Conservation (phyloP, 2,797 vertebrate genomes). For the Avahi laniger region DNA sequence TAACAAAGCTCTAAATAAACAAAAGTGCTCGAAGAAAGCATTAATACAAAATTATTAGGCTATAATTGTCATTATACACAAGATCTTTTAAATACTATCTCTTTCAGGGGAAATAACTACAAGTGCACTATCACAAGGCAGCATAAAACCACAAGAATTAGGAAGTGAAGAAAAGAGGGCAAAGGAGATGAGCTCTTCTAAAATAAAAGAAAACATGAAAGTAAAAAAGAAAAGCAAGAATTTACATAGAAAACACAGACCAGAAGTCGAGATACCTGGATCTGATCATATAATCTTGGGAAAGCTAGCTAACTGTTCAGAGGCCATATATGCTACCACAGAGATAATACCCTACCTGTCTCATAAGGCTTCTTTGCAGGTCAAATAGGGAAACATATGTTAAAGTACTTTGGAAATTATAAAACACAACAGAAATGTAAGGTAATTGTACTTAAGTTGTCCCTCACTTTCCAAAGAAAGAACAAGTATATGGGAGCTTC, state of each 20-base stretch:
- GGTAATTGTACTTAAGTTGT: neutral
- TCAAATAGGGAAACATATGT: neutral
- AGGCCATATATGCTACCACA: neutral
- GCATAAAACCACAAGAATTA: constrained; percentile 34
- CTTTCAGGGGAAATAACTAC: constrained; percentile 18
- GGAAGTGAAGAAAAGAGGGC: constrained; percentile 34
- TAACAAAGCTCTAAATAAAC: constrained; percentile 64
- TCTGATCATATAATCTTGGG: neutral
- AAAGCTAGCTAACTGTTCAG: neutral
- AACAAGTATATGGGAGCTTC: neutral
- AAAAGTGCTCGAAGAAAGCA: constrained; percentile 49
- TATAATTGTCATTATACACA: neutral
- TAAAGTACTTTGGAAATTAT: neutral
- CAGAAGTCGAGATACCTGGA: neutral
- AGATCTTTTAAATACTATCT: neutral
- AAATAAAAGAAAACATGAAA: constrained; percentile 13
- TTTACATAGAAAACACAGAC: neutral
- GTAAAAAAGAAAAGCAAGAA: constrained; percentile 28
- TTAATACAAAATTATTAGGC: constrained; percentile 62
- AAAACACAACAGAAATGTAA: neutral
- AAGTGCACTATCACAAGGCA: neutral
- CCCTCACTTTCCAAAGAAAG: neutral
- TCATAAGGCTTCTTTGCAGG: neutral
- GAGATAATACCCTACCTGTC: neutral
- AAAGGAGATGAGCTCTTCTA: constrained; percentile 49